These are phyloP conservation scores for Propithecus perrieri DNA, from an alignment of 2,797 vertebrate species.

Conservation along the genomic window DNA sequence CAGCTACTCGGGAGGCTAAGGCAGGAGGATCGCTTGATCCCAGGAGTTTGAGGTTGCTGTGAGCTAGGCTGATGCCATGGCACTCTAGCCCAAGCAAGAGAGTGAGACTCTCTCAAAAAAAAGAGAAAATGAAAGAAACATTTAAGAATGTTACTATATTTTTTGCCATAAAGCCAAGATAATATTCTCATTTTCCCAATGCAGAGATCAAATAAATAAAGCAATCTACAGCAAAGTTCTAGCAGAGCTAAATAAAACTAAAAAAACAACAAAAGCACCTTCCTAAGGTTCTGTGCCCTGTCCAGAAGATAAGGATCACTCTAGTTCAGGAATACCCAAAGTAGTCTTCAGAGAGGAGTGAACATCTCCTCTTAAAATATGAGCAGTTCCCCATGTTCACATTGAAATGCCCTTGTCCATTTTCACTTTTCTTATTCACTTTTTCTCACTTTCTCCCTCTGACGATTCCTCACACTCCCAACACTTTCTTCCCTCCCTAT, in stretches of 20 bases:
- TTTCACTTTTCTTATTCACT: background rate
- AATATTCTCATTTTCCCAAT: conserved; percentile 6
- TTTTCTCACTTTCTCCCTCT: background rate
- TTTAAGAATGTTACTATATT: background rate
- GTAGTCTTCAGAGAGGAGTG: background rate
- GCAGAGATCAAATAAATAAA: conserved; percentile 11
- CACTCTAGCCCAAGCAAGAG: too few species aligned
- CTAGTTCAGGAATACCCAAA: background rate
- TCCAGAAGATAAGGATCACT: background rate
- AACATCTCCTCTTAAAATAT: background rate
- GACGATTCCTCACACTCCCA: background rate
- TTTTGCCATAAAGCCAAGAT: conserved; percentile 20
- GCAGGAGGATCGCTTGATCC: too few species aligned
- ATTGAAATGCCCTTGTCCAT: background rate
- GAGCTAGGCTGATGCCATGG: too few species aligned
- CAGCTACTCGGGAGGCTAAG: too few species aligned
- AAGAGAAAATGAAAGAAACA: background rate
- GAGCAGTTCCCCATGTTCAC: background rate
- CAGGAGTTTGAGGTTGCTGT: too few species aligned
- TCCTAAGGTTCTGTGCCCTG: background rate
- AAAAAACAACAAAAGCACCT: background rate
- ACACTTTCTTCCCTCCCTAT: background rate
- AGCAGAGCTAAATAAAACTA: conserved; percentile 2
- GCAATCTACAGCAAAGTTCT: background rate
- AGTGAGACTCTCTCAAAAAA: too few species aligned